Evolutionary conservation across 2,888 invertebrate species (phyloP), one percentile per base, ranked within the genome.

Genomic region (Cetonia aurata): DNA sequence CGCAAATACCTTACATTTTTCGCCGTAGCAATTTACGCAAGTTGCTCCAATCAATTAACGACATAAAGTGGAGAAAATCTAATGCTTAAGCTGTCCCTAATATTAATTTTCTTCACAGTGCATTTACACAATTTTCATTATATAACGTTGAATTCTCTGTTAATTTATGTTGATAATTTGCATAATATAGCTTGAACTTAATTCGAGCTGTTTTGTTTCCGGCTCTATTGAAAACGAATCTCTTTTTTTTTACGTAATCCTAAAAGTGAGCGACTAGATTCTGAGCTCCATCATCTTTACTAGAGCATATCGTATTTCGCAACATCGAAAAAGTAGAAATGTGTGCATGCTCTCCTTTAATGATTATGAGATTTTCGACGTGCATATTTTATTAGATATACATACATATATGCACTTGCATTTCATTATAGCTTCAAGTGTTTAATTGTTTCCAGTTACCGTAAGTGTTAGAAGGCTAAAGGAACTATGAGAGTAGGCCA

Each of bases 271-370:
- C 33, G 62, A 62, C 19, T 33, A 12, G 17, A 48, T 9, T 50
- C 33, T 13, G 8, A 37, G 62, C 37, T 33, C 50, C 50, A 33
- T 62, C 66, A 33, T 67, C 66, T 57, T 66, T 67, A 70, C 42
- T 67, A 57, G 70, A 70, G 70, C 70, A 42, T 70, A 33, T 37
- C 57, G 56, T 9, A 48, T 70, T 66, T 70, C 44, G 59, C 56
- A 70, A 70, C 53, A 50, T n/a, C 12, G 37, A 33, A 50, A 50
- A 50, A 42, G 41, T 13, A 55, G 55, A 53, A 19, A 9, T 19
- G 12, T 55, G 13, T 17, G 13, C 42, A 31, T 31, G 9, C 41
- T 57, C 42, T 13, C 19, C 8, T 15, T 42, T 42, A n/a, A 8
- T 17, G 41, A 15, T 19, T 13, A 57, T 42, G 37, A 42, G 10